Evolutionary conservation across 2,888 invertebrate genomes (phyloP).

Genomic region (Mimachlamys varia): DNA sequence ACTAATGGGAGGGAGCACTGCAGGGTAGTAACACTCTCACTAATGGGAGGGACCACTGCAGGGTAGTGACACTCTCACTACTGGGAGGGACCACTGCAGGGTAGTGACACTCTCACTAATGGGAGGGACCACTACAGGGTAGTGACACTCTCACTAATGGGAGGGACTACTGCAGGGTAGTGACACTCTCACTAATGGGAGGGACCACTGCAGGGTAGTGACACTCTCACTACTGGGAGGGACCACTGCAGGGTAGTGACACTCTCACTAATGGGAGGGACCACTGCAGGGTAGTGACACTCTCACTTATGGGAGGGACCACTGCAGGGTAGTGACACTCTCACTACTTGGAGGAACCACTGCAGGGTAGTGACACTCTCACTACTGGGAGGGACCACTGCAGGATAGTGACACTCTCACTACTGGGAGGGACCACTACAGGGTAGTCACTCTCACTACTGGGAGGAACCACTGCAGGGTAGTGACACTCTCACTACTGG

Average conservation of each 20-base stretch:
- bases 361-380: background rate
- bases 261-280: slow-evolving; percentile 5
- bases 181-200: slow-evolving; percentile 1
- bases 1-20: too few relatives aligned
- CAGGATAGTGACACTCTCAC: too few relatives aligned
- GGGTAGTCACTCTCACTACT: background rate
- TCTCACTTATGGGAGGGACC: background rate
- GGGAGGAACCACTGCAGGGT: too few relatives aligned
- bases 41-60: background rate
- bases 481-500: too few relatives aligned
- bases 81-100: too few relatives aligned
- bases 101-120: too few relatives aligned
- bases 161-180: too few relatives aligned
- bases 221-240: background rate
- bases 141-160: background rate
- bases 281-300: background rate
- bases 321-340: too few relatives aligned
- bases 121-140: background rate
- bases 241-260: too few relatives aligned
- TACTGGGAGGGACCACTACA: background rate
- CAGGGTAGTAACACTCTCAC: too few relatives aligned
- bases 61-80: background rate
- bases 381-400: too few relatives aligned
- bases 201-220: background rate
- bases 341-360: background rate